Evolutionary conservation across 1,140 invertebrate genomes (phyloP), one percentile per base, ranked within the genome.

Genomic region (Tetraneura akinire): DNA sequence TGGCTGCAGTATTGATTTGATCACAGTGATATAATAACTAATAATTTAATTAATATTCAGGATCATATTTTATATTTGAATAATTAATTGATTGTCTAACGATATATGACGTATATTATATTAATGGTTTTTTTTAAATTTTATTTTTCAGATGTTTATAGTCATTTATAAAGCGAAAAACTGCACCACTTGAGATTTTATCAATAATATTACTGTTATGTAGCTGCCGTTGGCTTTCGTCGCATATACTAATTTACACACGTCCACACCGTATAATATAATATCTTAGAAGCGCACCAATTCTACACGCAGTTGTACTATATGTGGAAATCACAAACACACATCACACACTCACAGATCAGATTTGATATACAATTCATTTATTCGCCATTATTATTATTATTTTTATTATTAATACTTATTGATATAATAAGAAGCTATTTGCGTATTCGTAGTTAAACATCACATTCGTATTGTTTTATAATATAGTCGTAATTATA

Each of bases 331-430:
- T 71, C 45, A 51, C 68, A 29, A n/a, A n/a, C n/a, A n/a, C n/a
- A n/a, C n/a, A n/a, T n/a, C n/a, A n/a, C n/a, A n/a, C n/a, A n/a
- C n/a, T n/a, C 68, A 29, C 68, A 71, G 68, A 71, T 23, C 68
- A 71, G 68, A 71, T 71, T 71, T 71, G 68, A 71, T 71, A 71
- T 71, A 71, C 8, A 23, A 66, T 71, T 71, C 49, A 49, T 49
- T 49, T 71, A 49, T 29, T 49, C 45, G 68, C 42, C 49, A 49
- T 18, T 16, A 16, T 64, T 32, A 23, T 57, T 26, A 57, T 64
- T 64, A 60, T 60, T 60, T 14, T 6, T 68, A 26, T 26, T 29
- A 49, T 66, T 66, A 37, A 23, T 71, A 49, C 10, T 29, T 51
- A 37, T 37, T 37, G 8, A 4, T 37, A 37, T 4, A 37, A 4